Percentiles rank a stretch among this genome's conserved stretches.
Conservation (phyloP, 2,113 vertebrate genomes). For the Aspiorhynchus laticeps region DNA sequence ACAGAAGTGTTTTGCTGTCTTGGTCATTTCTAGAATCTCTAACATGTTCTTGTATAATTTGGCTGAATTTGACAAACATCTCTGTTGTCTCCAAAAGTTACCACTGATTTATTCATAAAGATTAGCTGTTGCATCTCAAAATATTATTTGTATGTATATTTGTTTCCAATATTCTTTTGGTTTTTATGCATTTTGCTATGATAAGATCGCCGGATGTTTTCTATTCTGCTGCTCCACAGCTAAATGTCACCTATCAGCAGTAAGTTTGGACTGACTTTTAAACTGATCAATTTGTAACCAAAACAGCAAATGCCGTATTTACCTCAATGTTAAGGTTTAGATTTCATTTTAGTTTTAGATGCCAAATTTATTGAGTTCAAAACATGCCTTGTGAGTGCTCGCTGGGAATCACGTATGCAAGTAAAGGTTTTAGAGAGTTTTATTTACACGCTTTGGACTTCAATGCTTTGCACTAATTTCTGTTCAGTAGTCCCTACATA, state of each 20-base stretch:
- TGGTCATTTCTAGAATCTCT: neutral
- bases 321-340: neutral
- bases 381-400: no score
- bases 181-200: neutral
- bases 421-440: neutral
- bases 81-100: neutral
- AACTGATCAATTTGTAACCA: neutral
- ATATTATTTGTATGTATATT: slow-evolving; percentile 6
- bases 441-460: neutral
- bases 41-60: neutral
- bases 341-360: neutral
- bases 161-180: neutral
- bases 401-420: neutral
- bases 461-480: neutral
- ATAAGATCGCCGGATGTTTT: neutral
- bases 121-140: neutral
- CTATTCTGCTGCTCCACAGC: neutral
- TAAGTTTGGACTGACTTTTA: neutral
- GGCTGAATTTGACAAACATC: neutral
- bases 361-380: no score
- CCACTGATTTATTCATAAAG: neutral
- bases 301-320: neutral
- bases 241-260: neutral
- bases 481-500: neutral
- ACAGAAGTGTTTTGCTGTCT: neutral